Evolutionary conservation across 2,888 invertebrate species (phyloP).

Genomic region (Drosophila pseudotalamancana): DNA sequence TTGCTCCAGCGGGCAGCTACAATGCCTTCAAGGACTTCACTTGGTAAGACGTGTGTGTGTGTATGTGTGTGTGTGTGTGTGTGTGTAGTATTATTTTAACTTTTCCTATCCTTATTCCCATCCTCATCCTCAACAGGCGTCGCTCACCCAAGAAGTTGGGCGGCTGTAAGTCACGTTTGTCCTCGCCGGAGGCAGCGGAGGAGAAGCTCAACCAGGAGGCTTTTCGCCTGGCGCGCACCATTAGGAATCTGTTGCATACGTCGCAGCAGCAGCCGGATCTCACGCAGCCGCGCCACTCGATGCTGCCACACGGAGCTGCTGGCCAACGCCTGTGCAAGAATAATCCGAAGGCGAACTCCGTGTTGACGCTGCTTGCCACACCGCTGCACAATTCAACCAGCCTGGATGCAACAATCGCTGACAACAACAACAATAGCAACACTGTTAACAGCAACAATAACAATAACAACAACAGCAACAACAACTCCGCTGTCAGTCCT

Average conservation of each 20-base stretch:
- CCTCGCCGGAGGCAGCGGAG: slow-evolving; percentile 86
- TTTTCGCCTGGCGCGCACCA: slow-evolving; percentile 87
- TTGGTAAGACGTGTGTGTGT: slow-evolving; percentile 84
- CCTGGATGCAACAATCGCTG: slow-evolving; percentile 33
- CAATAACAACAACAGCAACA: background rate
- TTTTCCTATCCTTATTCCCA: background rate
- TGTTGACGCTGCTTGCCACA: slow-evolving; percentile 47
- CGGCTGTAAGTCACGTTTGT: slow-evolving; percentile 86
- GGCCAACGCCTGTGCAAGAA: slow-evolving; percentile 58
- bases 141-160: slow-evolving; percentile 85
- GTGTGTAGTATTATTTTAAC: background rate
- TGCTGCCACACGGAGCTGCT: slow-evolving; percentile 37
- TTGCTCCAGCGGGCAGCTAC: slow-evolving; percentile 81
- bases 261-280: slow-evolving; percentile 87
- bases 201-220: slow-evolving; percentile 89
- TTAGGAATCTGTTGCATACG: slow-evolving; percentile 87
- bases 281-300: slow-evolving; percentile 60
- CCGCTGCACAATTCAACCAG: slow-evolving; percentile 70
- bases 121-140: slow-evolving; percentile 65
- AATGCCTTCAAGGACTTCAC: slow-evolving; percentile 86
- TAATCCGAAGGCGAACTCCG: slow-evolving; percentile 50
- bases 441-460: slow-evolving; percentile 3
- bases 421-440: background rate
- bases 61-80: slow-evolving; percentile 44
- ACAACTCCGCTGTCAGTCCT: slow-evolving; percentile 49